Percentiles rank a stretch among this genome's conserved stretches.
Conservation (phyloP, 2,113 vertebrate species). For the Riparia riparia region DNA sequence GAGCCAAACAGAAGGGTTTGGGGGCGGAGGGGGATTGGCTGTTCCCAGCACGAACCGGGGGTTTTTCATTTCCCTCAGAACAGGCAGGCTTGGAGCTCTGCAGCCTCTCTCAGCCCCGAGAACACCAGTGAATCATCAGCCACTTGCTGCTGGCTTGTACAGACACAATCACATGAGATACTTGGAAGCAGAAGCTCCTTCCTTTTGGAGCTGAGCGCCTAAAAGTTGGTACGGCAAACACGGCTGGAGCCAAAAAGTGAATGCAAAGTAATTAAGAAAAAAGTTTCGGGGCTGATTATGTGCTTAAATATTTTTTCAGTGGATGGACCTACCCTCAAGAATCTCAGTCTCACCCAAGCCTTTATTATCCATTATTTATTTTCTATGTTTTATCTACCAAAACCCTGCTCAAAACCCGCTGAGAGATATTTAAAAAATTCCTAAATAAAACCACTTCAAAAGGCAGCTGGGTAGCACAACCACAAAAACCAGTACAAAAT, state of each 20-base stretch:
- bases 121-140: not conserved
- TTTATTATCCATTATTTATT: not conserved
- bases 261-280: not conserved
- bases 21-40: not conserved
- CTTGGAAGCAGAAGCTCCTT: fast-evolving
- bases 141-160: not conserved
- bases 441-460: not conserved
- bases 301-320: not conserved
- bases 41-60: not conserved
- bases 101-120: not conserved
- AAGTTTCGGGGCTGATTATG: not conserved
- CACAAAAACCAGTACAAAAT: not conserved
- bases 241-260: not conserved
- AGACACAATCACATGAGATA: fast-evolving
- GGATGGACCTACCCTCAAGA: not conserved
- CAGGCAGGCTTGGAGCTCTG: not conserved
- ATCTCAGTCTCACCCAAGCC: not conserved
- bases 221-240: not conserved
- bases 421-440: not conserved
- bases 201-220: not conserved
- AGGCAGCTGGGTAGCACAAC: not conserved
- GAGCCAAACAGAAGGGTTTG: not conserved
- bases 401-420: not conserved
- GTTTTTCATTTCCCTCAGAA: not conserved
- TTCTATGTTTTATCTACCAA: not conserved